Percentiles rank a stretch among this genome's conserved stretches.
These are phyloP conservation scores for Parapsyche elsis DNA, from an alignment of 1,140 invertebrate genomes.

Conservation along the genomic window DNA sequence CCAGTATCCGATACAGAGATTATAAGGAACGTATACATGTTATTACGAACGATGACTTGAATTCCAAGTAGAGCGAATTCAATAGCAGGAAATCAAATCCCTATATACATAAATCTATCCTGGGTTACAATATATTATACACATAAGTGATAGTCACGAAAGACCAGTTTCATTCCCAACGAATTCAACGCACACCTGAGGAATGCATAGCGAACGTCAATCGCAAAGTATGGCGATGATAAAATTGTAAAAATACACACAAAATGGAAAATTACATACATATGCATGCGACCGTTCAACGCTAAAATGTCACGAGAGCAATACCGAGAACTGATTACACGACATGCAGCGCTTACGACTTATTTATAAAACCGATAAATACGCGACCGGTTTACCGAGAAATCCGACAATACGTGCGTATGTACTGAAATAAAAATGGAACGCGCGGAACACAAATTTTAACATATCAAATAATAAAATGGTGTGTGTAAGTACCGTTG, in stretches of 20 bases:
- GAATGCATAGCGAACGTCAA: no score
- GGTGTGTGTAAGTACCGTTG: background rate
- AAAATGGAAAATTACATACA: no score
- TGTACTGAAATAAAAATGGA: background rate
- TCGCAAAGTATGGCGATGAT: no score
- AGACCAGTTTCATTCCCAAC: no score
- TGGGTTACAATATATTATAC: no score
- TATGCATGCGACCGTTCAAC: background rate
- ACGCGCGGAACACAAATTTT: background rate
- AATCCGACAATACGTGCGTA: background rate
- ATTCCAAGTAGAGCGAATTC: background rate
- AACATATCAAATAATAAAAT: conserved; percentile 5
- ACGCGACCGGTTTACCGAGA: conserved; percentile 4
- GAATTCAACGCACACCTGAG: no score
- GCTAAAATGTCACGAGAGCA: conserved; percentile 25
- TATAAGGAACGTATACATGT: background rate
- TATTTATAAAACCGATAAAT: conserved; percentile 4
- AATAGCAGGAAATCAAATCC: background rate
- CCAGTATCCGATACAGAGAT: background rate
- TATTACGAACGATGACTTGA: background rate
- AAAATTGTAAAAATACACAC: no score
- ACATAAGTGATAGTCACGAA: no score
- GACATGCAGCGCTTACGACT: background rate
- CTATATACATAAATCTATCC: background rate
- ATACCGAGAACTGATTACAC: conserved; percentile 30